A percentile compares a stretch with the other conserved stretches of the same genome.
Conservation (phyloP, 2,797 vertebrate species). For the Eospalax fontanierii region DNA sequence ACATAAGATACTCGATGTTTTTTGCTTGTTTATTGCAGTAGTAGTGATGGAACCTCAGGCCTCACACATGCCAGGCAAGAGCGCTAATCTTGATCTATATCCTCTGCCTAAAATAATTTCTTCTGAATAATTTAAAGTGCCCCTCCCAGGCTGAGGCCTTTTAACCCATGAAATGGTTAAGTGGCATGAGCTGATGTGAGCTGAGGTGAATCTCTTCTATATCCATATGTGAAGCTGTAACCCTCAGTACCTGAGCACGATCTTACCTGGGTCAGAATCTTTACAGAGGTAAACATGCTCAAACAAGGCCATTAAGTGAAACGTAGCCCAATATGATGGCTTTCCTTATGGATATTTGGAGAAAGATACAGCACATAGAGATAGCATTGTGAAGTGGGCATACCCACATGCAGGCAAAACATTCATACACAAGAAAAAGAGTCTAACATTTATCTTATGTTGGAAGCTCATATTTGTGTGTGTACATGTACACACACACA, state of each 20-base stretch:
- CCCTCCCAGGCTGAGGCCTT: neutral
- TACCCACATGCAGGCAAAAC: too few species aligned
- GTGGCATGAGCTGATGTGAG: neutral
- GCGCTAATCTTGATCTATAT: too few species aligned
- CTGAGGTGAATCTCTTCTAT: neutral
- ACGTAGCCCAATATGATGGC: neutral
- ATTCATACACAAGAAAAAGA: too few species aligned
- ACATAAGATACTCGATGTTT: too few species aligned
- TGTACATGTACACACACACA: too few species aligned
- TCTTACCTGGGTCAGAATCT: too few species aligned
- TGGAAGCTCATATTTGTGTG: too few species aligned
- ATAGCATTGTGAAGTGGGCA: neutral
- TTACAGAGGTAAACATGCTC: neutral
- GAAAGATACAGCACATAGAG: neutral
- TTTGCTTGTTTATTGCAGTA: too few species aligned
- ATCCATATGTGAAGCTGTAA: neutral
- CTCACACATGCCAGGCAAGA: too few species aligned
- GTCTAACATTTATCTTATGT: too few species aligned
- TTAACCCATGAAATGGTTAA: neutral
- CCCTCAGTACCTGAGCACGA: too few species aligned
- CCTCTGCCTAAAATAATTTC: neutral
- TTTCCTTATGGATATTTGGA: neutral
- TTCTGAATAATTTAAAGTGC: neutral
- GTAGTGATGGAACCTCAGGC: too few species aligned
- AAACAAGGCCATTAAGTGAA: neutral